Evolutionary conservation across 2,797 vertebrate species (phyloP).

Genomic region (Cheirogaleus major): DNA sequence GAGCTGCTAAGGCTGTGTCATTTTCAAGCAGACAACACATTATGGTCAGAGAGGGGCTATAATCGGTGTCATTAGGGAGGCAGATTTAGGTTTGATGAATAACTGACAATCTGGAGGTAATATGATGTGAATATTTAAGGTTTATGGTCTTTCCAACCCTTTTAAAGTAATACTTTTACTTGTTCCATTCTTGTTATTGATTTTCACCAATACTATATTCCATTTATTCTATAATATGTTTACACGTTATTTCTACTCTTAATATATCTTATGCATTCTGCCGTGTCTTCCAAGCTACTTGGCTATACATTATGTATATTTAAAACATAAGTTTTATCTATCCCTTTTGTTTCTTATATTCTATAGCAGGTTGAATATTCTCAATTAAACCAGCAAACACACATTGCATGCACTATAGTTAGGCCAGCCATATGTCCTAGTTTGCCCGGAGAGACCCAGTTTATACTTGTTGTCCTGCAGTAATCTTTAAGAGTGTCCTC

Average conservation of each 20-base stretch:
- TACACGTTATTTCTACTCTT: neutral
- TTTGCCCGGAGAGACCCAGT: neutral
- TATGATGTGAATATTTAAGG: neutral
- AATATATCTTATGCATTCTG: neutral
- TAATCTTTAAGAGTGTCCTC: neutral
- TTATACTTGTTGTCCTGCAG: neutral
- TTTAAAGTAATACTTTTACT: neutral
- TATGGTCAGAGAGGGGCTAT: neutral
- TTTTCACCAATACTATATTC: neutral
- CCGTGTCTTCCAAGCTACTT: neutral
- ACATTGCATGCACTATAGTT: neutral
- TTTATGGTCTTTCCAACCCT: neutral
- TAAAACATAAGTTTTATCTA: neutral
- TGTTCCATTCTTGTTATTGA: neutral
- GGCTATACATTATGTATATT: neutral
- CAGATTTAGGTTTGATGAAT: neutral
- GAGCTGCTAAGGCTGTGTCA: neutral
- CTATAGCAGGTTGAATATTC: neutral
- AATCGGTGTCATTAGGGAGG: neutral
- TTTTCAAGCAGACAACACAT: neutral
- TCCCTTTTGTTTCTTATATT: neutral
- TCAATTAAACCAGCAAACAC: neutral
- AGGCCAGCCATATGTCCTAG: neutral
- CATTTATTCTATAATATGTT: neutral
- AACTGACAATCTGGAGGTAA: neutral